phyloP scores from a whole-genome alignment of 2,888 invertebrate genomes.

The Bursaphelenchus okinawaensis region DNA sequence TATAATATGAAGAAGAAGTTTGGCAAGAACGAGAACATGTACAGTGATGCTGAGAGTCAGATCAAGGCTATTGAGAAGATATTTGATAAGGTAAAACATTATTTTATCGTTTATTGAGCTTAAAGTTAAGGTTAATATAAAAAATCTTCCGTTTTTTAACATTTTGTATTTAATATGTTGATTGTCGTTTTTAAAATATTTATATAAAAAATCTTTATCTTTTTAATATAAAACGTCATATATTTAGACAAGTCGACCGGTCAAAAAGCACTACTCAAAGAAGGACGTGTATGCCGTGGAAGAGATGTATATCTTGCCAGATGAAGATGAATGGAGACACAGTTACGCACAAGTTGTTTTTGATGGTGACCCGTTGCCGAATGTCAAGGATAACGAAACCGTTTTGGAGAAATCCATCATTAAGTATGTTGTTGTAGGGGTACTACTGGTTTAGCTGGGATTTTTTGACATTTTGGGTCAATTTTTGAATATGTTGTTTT shows the following conservation, averaged over 20 bases:
- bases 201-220: no score
- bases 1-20: constrained; percentile 82
- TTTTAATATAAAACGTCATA: background rate
- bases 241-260: constrained; percentile 60
- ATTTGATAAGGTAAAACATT: constrained; percentile 77
- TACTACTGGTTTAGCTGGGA: background rate
- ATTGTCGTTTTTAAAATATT: no score
- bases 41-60: constrained; percentile 92
- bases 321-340: constrained; percentile 94
- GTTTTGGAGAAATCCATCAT: constrained; percentile 25
- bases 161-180: no score
- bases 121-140: no score
- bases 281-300: constrained; percentile 87
- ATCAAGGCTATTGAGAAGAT: constrained; percentile 95
- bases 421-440: constrained; percentile 16
- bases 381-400: constrained; percentile 65
- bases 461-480: background rate
- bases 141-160: no score
- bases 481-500: constrained; percentile 30
- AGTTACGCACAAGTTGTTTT: constrained; percentile 94
- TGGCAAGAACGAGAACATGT: constrained; percentile 72
- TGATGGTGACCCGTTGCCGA: constrained; percentile 92
- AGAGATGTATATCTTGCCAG: constrained; percentile 81
- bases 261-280: constrained; percentile 82
- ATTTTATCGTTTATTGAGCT: background rate